A percentile compares a stretch with the other conserved stretches of the same genome.
Evolutionary conservation across 2,113 vertebrate genomes (phyloP).

Genomic region (Centropus unirufus): DNA sequence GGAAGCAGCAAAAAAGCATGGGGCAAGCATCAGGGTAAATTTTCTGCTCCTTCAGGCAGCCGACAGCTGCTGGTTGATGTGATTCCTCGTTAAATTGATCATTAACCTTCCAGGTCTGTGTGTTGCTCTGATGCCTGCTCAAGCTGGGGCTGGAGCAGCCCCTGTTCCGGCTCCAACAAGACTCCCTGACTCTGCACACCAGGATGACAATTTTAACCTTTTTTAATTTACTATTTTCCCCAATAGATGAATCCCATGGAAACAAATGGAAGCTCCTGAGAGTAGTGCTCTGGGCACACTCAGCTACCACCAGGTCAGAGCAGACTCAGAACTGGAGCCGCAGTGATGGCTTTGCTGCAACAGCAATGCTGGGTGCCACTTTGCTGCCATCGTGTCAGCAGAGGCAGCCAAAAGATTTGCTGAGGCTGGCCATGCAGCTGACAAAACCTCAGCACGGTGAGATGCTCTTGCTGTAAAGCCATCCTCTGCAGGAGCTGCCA

Average conservation of each 20-base stretch:
- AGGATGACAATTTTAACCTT: not conserved
- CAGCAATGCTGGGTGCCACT: not conserved
- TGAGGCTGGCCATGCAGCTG: not conserved
- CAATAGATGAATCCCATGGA: not conserved
- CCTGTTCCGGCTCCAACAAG: not conserved
- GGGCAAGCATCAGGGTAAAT: not conserved
- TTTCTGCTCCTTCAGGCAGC: not conserved
- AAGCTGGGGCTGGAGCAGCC: rapidly evolving
- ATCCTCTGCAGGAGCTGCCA: not conserved
- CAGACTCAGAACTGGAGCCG: not conserved
- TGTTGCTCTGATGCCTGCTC: not conserved
- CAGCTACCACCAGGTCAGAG: not conserved
- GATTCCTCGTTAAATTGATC: not conserved
- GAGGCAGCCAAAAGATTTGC: not conserved
- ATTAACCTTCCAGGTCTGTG: not conserved
- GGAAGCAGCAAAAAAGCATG: not conserved
- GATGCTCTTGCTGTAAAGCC: not conserved
- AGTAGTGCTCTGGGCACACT: not conserved
- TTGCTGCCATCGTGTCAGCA: rapidly evolving
- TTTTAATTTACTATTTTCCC: not conserved
- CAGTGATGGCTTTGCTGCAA: not conserved
- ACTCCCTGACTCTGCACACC: not conserved
- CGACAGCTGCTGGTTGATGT: not conserved
- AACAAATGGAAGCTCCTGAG: not conserved
- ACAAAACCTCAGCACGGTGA: rapidly evolving